Percentiles rank a stretch among this genome's conserved stretches.
phyloP scores from a whole-genome alignment of 2,797 vertebrate genomes.

The Liasis olivaceus region DNA sequence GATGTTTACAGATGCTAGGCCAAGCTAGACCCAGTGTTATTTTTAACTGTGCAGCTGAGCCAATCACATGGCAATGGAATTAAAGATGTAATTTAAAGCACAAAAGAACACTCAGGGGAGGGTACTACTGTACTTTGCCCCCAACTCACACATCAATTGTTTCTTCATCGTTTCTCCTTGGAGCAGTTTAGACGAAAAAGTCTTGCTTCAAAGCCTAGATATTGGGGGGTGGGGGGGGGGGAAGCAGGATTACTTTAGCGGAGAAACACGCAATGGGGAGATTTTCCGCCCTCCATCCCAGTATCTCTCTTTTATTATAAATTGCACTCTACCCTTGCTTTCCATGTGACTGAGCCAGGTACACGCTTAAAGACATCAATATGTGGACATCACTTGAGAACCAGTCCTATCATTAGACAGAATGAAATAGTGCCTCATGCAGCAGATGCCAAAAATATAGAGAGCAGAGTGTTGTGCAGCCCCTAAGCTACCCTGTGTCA shows the following conservation, averaged over 20 bases:
- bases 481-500: not conserved
- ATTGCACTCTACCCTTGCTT: not conserved
- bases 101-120: not conserved
- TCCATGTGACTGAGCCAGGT: not conserved
- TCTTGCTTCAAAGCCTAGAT: not conserved
- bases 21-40: not conserved
- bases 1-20: not conserved
- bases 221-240: too few relatives aligned
- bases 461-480: not conserved
- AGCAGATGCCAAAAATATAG: not conserved
- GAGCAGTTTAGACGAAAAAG: not conserved
- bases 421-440: not conserved
- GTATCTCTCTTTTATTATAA: not conserved
- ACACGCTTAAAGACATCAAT: not conserved
- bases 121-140: not conserved
- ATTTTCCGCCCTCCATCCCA: not conserved
- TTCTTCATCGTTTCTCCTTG: not conserved
- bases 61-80: not conserved
- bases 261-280: not conserved
- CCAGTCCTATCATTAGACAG: not conserved
- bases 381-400: not conserved
- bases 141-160: not conserved
- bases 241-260: not conserved
- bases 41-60: not conserved
- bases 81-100: not conserved